phyloP scores from a whole-genome alignment of 2,888 invertebrate species.

The Epirrhoe alternata region DNA sequence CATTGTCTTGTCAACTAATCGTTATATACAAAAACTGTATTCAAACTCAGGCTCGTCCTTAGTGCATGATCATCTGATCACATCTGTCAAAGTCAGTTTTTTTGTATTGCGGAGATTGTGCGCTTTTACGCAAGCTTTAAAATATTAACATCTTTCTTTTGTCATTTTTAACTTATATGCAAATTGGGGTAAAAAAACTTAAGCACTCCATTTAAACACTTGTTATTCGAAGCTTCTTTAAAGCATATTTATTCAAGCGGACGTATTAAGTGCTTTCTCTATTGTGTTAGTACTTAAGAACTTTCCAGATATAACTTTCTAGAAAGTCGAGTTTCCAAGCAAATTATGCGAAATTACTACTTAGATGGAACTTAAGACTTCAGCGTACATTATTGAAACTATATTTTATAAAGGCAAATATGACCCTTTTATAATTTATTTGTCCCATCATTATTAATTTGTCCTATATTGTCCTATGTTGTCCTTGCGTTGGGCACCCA shows the following conservation, averaged over 20 bases:
- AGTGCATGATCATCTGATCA: no score
- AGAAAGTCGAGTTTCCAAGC: conserved; percentile 35
- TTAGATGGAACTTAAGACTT: conserved; percentile 16
- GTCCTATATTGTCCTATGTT: no score
- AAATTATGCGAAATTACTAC: conserved; percentile 38
- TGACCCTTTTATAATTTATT: no score
- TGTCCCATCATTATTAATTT: no score
- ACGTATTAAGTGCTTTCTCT: conserved; percentile 42
- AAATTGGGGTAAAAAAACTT: background rate
- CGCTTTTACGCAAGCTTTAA: no score
- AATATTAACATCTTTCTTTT: no score
- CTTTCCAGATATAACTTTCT: conserved; percentile 37
- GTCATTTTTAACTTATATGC: background rate
- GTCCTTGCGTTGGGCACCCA: no score
- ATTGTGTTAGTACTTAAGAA: conserved; percentile 39
- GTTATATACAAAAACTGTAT: no score
- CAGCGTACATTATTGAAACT: conserved; percentile 9
- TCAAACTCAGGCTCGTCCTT: no score
- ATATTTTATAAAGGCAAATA: background rate
- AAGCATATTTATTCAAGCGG: conserved; percentile 39
- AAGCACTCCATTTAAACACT: background rate
- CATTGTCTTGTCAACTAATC: no score
- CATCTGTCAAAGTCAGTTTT: no score
- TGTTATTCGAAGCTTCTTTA: conserved; percentile 27
- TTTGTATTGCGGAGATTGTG: no score